Percentiles rank a stretch among this genome's conserved stretches.
phyloP scores from a whole-genome alignment of 2,113 vertebrate species.

The Conger conger region DNA sequence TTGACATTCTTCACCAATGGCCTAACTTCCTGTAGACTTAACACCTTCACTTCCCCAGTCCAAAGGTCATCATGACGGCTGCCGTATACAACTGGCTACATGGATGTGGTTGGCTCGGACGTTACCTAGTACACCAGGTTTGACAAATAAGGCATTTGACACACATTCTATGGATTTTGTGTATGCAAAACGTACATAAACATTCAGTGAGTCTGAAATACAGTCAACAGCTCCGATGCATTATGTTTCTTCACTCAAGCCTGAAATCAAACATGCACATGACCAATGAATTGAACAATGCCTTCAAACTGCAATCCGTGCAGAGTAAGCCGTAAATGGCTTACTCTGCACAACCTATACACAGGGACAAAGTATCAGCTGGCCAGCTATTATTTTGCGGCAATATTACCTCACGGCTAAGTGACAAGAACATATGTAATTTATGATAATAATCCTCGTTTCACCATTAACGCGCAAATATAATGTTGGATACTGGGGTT shows the following conservation, averaged over 20 bases:
- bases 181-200: neutral
- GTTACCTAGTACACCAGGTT: neutral
- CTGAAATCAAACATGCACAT: conserved; percentile 7
- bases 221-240: neutral
- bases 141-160: neutral
- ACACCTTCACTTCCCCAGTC: conserved; percentile 13
- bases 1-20: neutral
- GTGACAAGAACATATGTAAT: neutral
- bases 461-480: neutral
- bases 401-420: neutral
- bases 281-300: neutral
- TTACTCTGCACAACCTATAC: neutral
- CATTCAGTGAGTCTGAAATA: neutral
- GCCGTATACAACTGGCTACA: neutral
- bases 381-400: neutral
- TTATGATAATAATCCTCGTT: no score
- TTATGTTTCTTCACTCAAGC: neutral
- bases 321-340: neutral
- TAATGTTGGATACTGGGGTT: neutral
- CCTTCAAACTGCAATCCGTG: neutral
- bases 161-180: neutral
- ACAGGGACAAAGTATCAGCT: neutral
- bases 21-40: conserved; percentile 10
- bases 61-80: conserved; percentile 27
- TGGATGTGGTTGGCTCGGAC: neutral